Percentiles rank a stretch among this genome's conserved stretches.
phyloP scores from a whole-genome alignment of 2,888 invertebrate species.

The Microdon myrmicae region DNA sequence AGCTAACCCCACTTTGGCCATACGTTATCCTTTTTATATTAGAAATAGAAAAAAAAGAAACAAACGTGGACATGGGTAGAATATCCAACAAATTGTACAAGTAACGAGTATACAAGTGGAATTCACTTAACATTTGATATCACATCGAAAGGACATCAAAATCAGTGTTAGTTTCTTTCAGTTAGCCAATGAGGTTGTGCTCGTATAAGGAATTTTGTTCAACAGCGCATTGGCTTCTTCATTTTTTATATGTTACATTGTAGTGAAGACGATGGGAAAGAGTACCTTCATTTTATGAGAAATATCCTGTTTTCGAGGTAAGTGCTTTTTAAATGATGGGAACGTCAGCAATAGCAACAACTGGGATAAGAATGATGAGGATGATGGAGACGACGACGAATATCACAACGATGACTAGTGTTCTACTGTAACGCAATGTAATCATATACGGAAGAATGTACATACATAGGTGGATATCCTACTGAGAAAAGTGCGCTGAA shows the following conservation, averaged over 20 bases:
- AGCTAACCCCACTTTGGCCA: constrained; percentile 30
- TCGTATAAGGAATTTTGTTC: constrained; percentile 25
- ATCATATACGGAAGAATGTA: constrained; percentile 2
- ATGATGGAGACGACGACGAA: constrained; percentile 6
- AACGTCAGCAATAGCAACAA: too few species aligned
- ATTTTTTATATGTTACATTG: constrained; percentile 1
- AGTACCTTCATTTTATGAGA: constrained; percentile 24
- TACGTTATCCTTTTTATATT: constrained; percentile 27
- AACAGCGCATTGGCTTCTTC: constrained; percentile 7
- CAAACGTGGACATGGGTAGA: neutral
- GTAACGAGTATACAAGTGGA: neutral
- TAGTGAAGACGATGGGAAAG: neutral
- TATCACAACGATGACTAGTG: neutral
- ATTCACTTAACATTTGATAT: constrained; percentile 40
- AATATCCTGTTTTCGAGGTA: constrained; percentile 40
- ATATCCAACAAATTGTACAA: constrained; percentile 10
- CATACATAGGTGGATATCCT: neutral
- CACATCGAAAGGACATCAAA: constrained; percentile 40
- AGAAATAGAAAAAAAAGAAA: constrained; percentile 6
- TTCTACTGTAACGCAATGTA: neutral
- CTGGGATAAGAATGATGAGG: too few species aligned
- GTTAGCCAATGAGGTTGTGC: too few species aligned
- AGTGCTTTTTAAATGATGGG: constrained; percentile 25
- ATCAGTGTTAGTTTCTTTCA: constrained; percentile 22
- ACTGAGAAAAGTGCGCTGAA: neutral